phyloP scores from a whole-genome alignment of 2,113 vertebrate species.

The Notiomystis cincta region DNA sequence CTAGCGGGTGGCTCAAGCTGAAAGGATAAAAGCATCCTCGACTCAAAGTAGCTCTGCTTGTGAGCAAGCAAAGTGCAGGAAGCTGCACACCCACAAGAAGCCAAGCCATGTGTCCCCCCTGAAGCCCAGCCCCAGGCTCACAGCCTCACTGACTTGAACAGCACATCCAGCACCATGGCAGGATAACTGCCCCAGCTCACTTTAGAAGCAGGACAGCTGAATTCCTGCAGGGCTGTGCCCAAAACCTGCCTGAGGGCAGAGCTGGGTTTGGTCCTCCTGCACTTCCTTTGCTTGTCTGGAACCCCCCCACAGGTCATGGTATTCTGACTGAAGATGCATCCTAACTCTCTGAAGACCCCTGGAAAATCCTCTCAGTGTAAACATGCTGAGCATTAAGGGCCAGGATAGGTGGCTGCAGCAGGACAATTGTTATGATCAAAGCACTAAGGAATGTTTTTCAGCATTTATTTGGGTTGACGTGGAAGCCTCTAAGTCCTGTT shows the following conservation, averaged over 20 bases:
- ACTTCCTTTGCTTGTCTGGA: not conserved
- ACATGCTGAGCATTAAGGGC: fast-evolving
- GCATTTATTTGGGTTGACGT: not conserved
- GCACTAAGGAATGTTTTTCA: not conserved
- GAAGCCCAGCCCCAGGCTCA: not conserved
- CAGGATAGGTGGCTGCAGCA: fast-evolving
- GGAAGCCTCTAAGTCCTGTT: not conserved
- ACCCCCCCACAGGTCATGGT: fast-evolving
- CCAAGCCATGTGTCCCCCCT: fast-evolving
- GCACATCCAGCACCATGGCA: not conserved
- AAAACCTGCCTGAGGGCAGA: not conserved
- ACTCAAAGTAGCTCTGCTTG: not conserved
- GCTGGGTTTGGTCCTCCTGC: not conserved
- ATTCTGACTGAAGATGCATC: not conserved
- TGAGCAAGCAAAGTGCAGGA: not conserved
- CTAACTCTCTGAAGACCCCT: not conserved
- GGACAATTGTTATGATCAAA: not conserved
- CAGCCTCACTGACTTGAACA: not conserved
- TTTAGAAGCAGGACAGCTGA: not conserved
- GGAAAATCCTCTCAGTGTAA: not conserved
- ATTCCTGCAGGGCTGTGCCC: not conserved
- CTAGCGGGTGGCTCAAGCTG: not conserved
- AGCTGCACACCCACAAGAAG: not conserved
- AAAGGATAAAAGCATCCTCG: not conserved
- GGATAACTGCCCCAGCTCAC: not conserved